phyloP scores from a whole-genome alignment of 2,888 invertebrate genomes.

The Eumerus sabulonum region DNA sequence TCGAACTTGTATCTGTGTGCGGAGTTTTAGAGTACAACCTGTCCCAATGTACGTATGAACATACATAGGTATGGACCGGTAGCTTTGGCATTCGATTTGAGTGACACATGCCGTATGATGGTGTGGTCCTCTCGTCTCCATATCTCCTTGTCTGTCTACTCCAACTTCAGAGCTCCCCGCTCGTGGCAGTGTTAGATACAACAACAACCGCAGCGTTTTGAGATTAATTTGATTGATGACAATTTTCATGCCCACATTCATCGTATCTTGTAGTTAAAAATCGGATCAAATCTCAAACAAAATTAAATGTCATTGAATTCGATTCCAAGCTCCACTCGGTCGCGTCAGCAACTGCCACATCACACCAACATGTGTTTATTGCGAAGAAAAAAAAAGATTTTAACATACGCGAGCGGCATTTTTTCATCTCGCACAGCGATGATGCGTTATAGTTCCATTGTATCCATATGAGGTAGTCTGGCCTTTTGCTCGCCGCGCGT shows the following conservation, averaged over 20 bases:
- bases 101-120: slow-evolving; percentile 44
- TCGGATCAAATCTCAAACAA: slow-evolving; percentile 56
- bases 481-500: neutral
- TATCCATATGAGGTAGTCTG: slow-evolving; percentile 12
- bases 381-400: neutral
- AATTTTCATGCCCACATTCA: slow-evolving; percentile 67
- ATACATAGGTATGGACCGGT: slow-evolving; percentile 37
- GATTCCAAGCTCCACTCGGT: slow-evolving; percentile 17
- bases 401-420: slow-evolving; percentile 25
- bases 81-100: slow-evolving; percentile 43
- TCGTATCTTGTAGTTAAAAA: slow-evolving; percentile 44
- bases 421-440: slow-evolving; percentile 21
- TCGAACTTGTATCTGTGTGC: neutral
- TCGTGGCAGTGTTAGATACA: neutral
- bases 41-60: slow-evolving; percentile 6
- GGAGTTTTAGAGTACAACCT: slow-evolving; percentile 10
- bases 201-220: neutral
- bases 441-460: slow-evolving; percentile 1
- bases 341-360: neutral
- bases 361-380: neutral
- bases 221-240: slow-evolving; percentile 73
- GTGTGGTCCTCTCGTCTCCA: neutral
- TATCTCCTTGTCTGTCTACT: slow-evolving; percentile 5
- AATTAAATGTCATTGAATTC: slow-evolving; percentile 61
- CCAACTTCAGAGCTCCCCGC: slow-evolving; percentile 15